These are phyloP conservation scores for Mesaphorura yosii DNA, from an alignment of 1,140 invertebrate species.

Conservation along the genomic window DNA sequence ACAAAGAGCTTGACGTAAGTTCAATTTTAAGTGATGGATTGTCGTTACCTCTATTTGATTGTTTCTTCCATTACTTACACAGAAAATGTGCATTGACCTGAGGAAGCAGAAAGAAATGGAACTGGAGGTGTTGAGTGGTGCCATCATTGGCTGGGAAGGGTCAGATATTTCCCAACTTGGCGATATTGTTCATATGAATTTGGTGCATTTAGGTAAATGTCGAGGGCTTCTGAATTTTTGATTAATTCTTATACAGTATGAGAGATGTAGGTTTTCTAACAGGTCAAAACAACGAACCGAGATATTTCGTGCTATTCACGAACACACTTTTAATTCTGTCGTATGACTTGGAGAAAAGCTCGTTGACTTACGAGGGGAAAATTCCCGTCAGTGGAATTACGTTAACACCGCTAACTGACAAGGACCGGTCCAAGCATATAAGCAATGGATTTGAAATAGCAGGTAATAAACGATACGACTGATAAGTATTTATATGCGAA, in stretches of 20 bases:
- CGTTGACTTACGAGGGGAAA: conserved; percentile 94
- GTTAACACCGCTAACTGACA: conserved; percentile 63
- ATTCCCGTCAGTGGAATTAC: conserved; percentile 72
- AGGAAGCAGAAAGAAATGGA: conserved; percentile 93
- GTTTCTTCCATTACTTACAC: conserved; percentile 13
- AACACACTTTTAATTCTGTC: conserved; percentile 76
- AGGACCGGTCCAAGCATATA: conserved; percentile 52
- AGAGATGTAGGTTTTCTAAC: conserved; percentile 48
- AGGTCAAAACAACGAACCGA: conserved; percentile 65
- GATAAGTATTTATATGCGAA: conserved; percentile 1
- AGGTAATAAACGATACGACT: conserved; percentile 44
- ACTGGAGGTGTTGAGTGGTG: conserved; percentile 81
- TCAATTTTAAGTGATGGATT: conserved; percentile 5
- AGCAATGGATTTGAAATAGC: conserved; percentile 79
- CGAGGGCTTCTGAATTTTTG: neutral
- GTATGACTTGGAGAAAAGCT: conserved; percentile 78
- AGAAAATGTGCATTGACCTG: conserved; percentile 70
- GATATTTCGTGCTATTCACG: conserved; percentile 85
- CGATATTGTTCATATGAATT: conserved; percentile 61
- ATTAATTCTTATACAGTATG: conserved; percentile 35
- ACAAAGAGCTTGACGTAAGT: conserved; percentile 83
- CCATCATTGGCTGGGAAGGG: conserved; percentile 90
- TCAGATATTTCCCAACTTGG: conserved; percentile 63
- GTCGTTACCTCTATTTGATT: conserved; percentile 24
- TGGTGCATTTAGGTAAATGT: conserved; percentile 27